A percentile compares a stretch with the other conserved stretches of the same genome.
These are phyloP conservation scores for Tautogolabrus adspersus DNA, from an alignment of 2,113 vertebrate genomes.

Conservation along the genomic window DNA sequence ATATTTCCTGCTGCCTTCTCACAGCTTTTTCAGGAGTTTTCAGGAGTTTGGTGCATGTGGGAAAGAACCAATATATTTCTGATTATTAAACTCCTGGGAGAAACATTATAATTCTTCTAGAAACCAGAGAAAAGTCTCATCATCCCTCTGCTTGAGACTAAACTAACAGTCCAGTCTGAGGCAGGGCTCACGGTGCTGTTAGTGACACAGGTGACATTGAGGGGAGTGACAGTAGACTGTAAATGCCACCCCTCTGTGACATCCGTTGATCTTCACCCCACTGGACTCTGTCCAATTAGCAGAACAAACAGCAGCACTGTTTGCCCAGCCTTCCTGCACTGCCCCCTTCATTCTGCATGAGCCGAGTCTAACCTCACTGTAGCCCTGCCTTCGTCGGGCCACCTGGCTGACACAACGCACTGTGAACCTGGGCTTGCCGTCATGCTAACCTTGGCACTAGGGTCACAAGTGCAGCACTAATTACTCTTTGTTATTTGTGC, in stretches of 20 bases:
- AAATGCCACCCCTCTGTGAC: constrained; percentile 76
- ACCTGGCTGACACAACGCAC: constrained; percentile 71
- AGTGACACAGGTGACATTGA: constrained; percentile 71
- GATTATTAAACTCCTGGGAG: no score
- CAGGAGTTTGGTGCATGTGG: no score
- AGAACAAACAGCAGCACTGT: constrained; percentile 80
- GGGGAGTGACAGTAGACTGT: constrained; percentile 76
- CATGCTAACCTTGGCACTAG: constrained; percentile 80
- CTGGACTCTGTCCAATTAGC: constrained; percentile 73
- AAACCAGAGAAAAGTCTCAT: not conserved
- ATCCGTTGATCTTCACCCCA: constrained; percentile 58
- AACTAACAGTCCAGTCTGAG: constrained; percentile 4
- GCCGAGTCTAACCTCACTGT: constrained; percentile 10
- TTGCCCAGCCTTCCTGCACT: constrained; percentile 62
- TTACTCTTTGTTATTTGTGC: constrained; percentile 77
- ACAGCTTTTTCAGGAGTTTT: no score
- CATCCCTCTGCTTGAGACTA: not conserved
- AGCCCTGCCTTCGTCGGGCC: constrained; percentile 47
- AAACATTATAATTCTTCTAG: no score
- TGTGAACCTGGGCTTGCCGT: constrained; percentile 59
- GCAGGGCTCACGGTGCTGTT: constrained; percentile 22
- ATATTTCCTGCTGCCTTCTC: no score
- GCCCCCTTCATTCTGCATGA: not conserved
- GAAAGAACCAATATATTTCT: no score
- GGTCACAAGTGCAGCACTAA: constrained; percentile 82